Evolutionary conservation across 2,888 invertebrate species (phyloP), one percentile per base, ranked within the genome.

Genomic region (Agrochola lychnidis): DNA sequence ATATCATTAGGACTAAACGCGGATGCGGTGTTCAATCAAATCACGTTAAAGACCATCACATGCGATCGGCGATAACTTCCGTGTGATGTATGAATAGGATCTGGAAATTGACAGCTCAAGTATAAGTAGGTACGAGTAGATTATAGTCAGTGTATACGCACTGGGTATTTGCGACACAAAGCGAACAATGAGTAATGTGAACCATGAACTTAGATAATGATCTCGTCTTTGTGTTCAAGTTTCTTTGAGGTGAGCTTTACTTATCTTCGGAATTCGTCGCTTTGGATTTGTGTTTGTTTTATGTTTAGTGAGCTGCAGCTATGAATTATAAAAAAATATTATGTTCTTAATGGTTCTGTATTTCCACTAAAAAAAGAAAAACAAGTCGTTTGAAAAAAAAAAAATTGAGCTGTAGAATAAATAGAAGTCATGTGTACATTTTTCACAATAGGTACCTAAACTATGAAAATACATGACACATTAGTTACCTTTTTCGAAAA

Each of bases 141-240:
- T 70, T 51, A 82, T 64, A 69, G 57, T 57, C 25, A 53, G 64
- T 53, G 57, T 72, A 63, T 77, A 83, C 75, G 79, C 82, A 84
- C 64, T 79, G 57, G 78, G 70, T 69, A 82, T 85, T 78, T 81
- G 83, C 80, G 76, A 84, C 85, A 73, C 80, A 76, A 85, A 61
- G 67, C 76, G 78, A 78, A 83, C 83, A 78, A 75, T 83, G 80
- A 83, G 67, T 72, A 79, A 76, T 79, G 77, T 85, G 85, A 85
- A 85, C 85, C 86, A 74, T 85, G 85, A 85, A 85, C 85, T 85
- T 42, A 81, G 85, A 85, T 85, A 81, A 78, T 59, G 66, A 85
- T 85, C 85, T 78, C 73, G 70, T 73, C 79, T 84, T 84, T 78
- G 84, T 82, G 64, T 72, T 69, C 62, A 70, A 70, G 81, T 84